Conservation (phyloP, 2,888 invertebrate genomes). For the Polydrusus tereticollis region DNA sequence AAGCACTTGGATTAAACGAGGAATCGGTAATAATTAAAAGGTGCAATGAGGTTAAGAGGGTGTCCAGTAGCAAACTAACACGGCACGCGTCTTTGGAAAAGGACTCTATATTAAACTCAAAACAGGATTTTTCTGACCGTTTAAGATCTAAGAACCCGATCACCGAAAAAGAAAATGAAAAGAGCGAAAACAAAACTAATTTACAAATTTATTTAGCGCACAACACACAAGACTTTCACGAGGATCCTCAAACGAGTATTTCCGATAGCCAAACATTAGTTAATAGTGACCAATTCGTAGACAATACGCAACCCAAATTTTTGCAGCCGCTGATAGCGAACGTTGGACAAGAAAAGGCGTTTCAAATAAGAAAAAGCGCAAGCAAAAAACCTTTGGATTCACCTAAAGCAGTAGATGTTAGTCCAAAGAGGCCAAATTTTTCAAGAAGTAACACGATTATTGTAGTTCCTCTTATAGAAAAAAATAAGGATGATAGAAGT, state of each 20-base stretch:
- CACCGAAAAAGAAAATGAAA: constrained; percentile 38
- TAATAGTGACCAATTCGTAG: constrained; percentile 20
- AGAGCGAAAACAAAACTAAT: constrained; percentile 67
- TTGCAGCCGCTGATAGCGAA: constrained; percentile 53
- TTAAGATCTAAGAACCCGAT: constrained; percentile 53
- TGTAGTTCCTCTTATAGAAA: constrained; percentile 60
- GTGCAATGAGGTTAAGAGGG: constrained; percentile 58
- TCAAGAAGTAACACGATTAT: constrained; percentile 55
- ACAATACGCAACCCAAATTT: constrained; percentile 51
- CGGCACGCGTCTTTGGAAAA: constrained; percentile 59
- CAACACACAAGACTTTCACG: constrained; percentile 61
- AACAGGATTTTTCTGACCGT: constrained; percentile 70
- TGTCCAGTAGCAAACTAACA: constrained; percentile 55
- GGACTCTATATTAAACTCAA: constrained; percentile 62
- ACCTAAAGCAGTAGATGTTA: constrained; percentile 28
- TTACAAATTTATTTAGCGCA: constrained; percentile 74
- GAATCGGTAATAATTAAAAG: constrained; percentile 62
- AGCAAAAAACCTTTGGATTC: constrained; percentile 30
- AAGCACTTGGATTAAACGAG: constrained; percentile 39
- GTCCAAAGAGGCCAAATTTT: constrained; percentile 36
- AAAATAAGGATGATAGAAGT: constrained; percentile 30
- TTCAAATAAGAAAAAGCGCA: constrained; percentile 52
- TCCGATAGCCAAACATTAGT: constrained; percentile 16
- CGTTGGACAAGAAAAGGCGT: constrained; percentile 46
- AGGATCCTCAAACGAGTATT: constrained; percentile 34